A percentile compares a stretch with the other conserved stretches of the same genome.
Conservation (phyloP, 2,113 vertebrate genomes). For the Pica pica region DNA sequence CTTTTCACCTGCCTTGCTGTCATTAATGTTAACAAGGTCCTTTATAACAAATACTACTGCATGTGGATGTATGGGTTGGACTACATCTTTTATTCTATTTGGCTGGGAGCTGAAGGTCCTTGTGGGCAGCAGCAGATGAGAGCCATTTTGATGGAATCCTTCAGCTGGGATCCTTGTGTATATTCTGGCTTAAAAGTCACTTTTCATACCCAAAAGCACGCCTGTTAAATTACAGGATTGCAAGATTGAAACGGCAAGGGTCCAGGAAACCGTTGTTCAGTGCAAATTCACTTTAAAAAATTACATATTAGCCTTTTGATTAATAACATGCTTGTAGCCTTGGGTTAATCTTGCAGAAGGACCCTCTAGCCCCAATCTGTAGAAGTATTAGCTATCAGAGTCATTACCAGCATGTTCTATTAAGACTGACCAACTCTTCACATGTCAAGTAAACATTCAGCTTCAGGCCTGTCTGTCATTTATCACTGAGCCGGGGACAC, state of each 20-base stretch:
- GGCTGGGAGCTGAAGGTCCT: not conserved
- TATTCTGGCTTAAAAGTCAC: not conserved
- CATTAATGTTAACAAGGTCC: not conserved
- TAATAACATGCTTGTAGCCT: slow-evolving; percentile 33
- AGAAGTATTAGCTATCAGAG: slow-evolving; percentile 37
- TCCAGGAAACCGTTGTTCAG: not conserved
- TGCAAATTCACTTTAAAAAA: slow-evolving; percentile 57
- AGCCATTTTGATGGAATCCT: not conserved
- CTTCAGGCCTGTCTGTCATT: slow-evolving; percentile 54
- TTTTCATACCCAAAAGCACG: not conserved
- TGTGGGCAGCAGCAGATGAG: not conserved
- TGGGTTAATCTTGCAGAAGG: slow-evolving; percentile 18
- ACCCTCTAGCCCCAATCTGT: slow-evolving; percentile 19
- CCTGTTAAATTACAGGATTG: not conserved
- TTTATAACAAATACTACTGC: not conserved
- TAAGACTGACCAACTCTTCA: slow-evolving; percentile 61
- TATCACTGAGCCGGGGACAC: not conserved
- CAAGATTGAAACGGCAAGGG: not conserved
- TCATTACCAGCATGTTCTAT: slow-evolving; percentile 54
- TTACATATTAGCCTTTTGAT: slow-evolving; percentile 38
- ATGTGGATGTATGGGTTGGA: fast-evolving
- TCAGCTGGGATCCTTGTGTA: not conserved
- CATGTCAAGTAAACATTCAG: slow-evolving; percentile 51
- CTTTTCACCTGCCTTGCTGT: not conserved
- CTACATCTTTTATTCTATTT: not conserved